Evolutionary conservation across 2,113 vertebrate genomes (phyloP).

Genomic region (Atrichornis clamosus): DNA sequence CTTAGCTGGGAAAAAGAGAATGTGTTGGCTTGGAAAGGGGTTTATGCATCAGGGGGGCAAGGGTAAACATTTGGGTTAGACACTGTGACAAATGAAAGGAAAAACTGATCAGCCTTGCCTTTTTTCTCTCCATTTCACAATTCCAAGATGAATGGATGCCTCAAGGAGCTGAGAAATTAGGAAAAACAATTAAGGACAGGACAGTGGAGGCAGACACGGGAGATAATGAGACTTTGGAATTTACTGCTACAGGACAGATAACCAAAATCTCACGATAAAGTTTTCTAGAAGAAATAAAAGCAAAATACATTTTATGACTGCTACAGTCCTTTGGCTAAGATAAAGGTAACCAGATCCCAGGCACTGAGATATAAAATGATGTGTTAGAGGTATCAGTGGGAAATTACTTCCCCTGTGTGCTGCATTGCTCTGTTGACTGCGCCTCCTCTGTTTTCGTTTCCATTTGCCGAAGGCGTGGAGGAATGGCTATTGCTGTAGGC

Average conservation of each 20-base stretch:
- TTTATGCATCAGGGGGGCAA: not conserved
- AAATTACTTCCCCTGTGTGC: not conserved
- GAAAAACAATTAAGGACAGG: not conserved
- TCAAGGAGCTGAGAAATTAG: not conserved
- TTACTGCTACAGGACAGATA: not conserved
- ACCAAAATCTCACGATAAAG: not conserved
- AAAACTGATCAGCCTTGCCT: not conserved
- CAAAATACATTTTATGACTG: not conserved
- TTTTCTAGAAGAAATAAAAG: not conserved
- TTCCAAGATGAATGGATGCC: not conserved
- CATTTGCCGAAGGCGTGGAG: not conserved
- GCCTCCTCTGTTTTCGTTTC: not conserved
- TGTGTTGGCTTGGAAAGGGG: not conserved
- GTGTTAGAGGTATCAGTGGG: slow-evolving; percentile 36
- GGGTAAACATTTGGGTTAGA: slow-evolving; percentile 5
- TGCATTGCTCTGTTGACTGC: not conserved
- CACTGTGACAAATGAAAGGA: not conserved
- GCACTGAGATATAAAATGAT: not conserved
- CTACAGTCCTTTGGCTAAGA: slow-evolving; percentile 36
- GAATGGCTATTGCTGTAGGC: slow-evolving; percentile 24
- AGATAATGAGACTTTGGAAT: slow-evolving; percentile 25
- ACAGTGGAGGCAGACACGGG: not conserved
- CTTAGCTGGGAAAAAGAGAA: slow-evolving; percentile 3
- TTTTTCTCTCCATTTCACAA: not conserved
- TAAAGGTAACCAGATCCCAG: slow-evolving; percentile 20